Base-by-base conservation (phyloP, 2,888 invertebrate species). In the Atethmia centrago region DNA sequence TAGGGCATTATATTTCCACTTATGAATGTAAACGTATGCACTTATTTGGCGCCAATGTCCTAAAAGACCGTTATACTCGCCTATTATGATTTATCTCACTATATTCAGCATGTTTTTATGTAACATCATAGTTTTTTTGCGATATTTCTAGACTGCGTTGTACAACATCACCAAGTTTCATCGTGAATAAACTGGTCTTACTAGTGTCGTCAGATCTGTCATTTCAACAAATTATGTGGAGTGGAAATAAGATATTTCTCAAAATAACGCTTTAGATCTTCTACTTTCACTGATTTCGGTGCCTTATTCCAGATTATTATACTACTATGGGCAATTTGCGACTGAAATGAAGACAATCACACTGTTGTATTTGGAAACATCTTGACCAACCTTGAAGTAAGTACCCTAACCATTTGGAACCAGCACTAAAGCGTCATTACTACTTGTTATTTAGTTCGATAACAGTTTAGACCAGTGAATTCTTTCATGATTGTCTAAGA, bases 341-440 rank as follows among this genome's bases (percentile, higher is more conserved):
- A 89, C 87, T 94, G 95, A 94, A 92, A 95, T 95, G 96, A 94
- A 89, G 95, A 92, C 91, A 90, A 90, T 89, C 88, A 88, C 89
- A 89, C 88, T 90, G 89, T 90, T 94, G 85, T 90, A 93, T 91
- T 91, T 94, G 90, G 93, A 92, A 95, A 94, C 93, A 94, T 95
- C 96, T 95, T 96, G 95, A 95, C 95, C 95, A 95, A 94, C 95
- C 95, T 95, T 95, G 95, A 95, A 96, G 96, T 95, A 88, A 95
- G 96, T 95, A 93, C 86, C 84, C 75, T 80, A 87, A 86, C 84
- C 86, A 88, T 86, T 85, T 87, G 79, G 79, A 84, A 21, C 79
- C 74, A 76, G 75, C 82, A 80, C 64, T 86, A 85, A 58, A 88
- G 87, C 88, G 87, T 88, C 88, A 85, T 88, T 87, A 84, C 70